A percentile compares a stretch with the other conserved stretches of the same genome.
Conservation (phyloP, 2,888 invertebrate species). For the Hybos culiciformis region DNA sequence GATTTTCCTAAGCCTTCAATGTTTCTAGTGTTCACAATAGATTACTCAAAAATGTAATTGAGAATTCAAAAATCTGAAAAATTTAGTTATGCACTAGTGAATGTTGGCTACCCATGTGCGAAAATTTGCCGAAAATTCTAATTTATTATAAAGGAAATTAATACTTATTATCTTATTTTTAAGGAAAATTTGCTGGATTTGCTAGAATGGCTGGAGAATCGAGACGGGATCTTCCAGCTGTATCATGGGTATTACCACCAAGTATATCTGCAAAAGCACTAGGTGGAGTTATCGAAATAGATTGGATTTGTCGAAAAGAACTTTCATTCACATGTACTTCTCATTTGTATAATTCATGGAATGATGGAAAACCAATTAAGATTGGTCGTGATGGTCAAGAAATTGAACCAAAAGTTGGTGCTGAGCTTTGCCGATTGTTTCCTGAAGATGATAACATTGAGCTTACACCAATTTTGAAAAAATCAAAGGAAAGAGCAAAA, state of each 20-base stretch:
- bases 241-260: conserved; percentile 89
- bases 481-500: conserved; percentile 72
- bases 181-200: conserved; percentile 83
- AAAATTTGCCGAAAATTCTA: too few relatives aligned
- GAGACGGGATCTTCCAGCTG: conserved; percentile 74
- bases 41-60: too few relatives aligned
- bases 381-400: conserved; percentile 98
- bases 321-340: conserved; percentile 82
- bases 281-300: conserved; percentile 91
- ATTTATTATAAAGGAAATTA: neutral
- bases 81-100: too few relatives aligned
- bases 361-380: conserved; percentile 96
- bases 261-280: conserved; percentile 84
- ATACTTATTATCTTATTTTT: conserved; percentile 1
- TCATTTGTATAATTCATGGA: conserved; percentile 94
- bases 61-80: too few relatives aligned
- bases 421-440: conserved; percentile 81
- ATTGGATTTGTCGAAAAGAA: conserved; percentile 94
- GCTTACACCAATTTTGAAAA: conserved; percentile 71
- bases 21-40: too few relatives aligned
- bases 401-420: conserved; percentile 90
- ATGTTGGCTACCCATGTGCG: too few relatives aligned
- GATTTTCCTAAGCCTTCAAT: too few relatives aligned
- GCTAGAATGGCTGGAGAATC: conserved; percentile 82
- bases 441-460: conserved; percentile 86